Percentiles rank a stretch among this genome's conserved stretches.
phyloP scores from a whole-genome alignment of 1,140 invertebrate species.

The Drosophila parvula region DNA sequence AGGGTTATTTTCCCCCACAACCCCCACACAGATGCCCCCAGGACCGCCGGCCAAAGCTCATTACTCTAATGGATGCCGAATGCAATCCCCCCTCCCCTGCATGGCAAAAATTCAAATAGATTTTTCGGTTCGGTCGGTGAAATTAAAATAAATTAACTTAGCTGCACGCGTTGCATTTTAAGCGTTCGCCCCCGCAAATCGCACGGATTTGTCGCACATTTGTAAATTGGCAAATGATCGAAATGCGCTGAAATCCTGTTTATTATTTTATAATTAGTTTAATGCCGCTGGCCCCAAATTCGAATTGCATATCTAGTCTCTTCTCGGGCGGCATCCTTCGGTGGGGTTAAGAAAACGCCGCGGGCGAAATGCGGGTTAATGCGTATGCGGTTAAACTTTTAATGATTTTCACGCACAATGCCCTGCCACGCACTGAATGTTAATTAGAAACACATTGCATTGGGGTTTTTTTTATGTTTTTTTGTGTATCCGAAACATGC shows the following conservation, averaged over 20 bases:
- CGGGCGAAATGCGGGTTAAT: slow-evolving; percentile 8
- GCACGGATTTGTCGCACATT: slow-evolving; percentile 67
- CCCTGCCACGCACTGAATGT: slow-evolving; percentile 50
- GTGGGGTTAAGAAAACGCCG: slow-evolving; percentile 15
- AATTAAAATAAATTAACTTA: slow-evolving; percentile 80
- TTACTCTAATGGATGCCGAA: slow-evolving; percentile 71
- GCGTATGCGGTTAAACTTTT: slow-evolving; percentile 51
- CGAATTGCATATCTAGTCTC: slow-evolving; percentile 59
- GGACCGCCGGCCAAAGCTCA: slow-evolving; percentile 59
- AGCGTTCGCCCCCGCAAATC: slow-evolving; percentile 57
- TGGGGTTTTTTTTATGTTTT: not conserved
- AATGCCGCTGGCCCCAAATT: slow-evolving; percentile 55
- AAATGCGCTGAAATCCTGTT: slow-evolving; percentile 74
- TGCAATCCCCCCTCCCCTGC: slow-evolving; percentile 18
- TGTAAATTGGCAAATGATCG: slow-evolving; percentile 75
- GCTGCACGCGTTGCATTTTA: slow-evolving; percentile 65
- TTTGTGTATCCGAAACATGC: slow-evolving; percentile 7
- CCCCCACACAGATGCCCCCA: not conserved
- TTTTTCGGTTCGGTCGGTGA: slow-evolving; percentile 22
- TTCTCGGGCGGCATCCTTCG: not conserved
- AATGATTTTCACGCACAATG: slow-evolving; percentile 50
- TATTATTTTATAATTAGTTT: slow-evolving; percentile 80
- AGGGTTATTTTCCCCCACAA: slow-evolving; percentile 25
- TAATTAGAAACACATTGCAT: slow-evolving; percentile 64
- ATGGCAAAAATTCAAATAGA: slow-evolving; percentile 25